Evolutionary conservation across 2,888 invertebrate genomes (phyloP), one percentile per base, ranked within the genome.

Genomic region (Cryptophagus acutangulus): DNA sequence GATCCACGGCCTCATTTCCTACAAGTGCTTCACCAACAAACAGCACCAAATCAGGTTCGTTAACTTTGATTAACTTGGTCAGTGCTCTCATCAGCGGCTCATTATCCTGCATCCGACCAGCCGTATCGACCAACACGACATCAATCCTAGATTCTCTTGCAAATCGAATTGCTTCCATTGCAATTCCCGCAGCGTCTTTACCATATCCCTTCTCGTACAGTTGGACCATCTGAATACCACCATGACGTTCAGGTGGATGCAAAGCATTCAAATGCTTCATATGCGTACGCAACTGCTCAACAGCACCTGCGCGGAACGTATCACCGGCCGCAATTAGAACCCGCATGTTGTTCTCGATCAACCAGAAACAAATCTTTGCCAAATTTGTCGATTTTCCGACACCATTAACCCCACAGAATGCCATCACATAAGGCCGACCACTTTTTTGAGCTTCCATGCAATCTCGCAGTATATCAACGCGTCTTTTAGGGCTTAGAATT

Each of bases 31-130:
- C 99, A 1, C 99, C 99, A 6, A 99, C 99, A 71, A 99, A 99
- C n/a, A 99, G 74, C 1, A 99, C 96, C 64, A 95, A 75, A 72
- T 99, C 97, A 0, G 99, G 99, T 61, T 92, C 86, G 70, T 99
- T 99, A 29, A 97, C 90, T 70, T 87, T 91, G 61, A 99, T 97
- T 50, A 99, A 75, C 76, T 99, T 99, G 3, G 97, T 88, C 36
- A 99, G 74, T 0, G 99, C 94, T 48, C 95, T 78, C 99, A 99
- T 99, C 26, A 99, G 74, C 0, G 99, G 99, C 65, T 97, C 97
- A 69, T 99, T 99, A 73, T 99, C 97, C 57, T 99, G 99, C 99
- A 99, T 99, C 44, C 99, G 79, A n/a, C 99, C 99, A 24, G 99
- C 99, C 0, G 99, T 99, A 70, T 99, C 99, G 12, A 99, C 82